phyloP scores from a whole-genome alignment of 2,888 invertebrate species.

The Leucoma salicis region DNA sequence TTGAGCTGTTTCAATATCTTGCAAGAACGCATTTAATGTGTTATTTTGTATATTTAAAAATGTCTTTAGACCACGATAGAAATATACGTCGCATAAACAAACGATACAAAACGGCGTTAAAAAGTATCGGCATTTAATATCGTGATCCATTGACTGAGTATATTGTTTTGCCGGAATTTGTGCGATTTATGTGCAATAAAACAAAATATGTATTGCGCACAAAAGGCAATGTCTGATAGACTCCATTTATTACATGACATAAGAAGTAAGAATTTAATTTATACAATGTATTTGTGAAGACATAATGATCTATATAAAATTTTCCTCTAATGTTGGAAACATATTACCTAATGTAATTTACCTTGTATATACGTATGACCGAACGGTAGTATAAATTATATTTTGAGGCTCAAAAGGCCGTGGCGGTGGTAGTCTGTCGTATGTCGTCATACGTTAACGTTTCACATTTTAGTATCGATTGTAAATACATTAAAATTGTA shows the following conservation, averaged over 20 bases:
- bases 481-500: slow-evolving; percentile 68
- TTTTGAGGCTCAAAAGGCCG: slow-evolving; percentile 65
- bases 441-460: slow-evolving; percentile 70
- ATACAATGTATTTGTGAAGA: slow-evolving; percentile 43
- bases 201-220: slow-evolving; percentile 57
- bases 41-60: slow-evolving; percentile 19
- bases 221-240: slow-evolving; percentile 65
- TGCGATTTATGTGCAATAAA: slow-evolving; percentile 36
- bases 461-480: slow-evolving; percentile 67
- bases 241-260: slow-evolving; percentile 56
- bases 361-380: slow-evolving; percentile 80
- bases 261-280: slow-evolving; percentile 47
- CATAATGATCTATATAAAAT: slow-evolving; percentile 61
- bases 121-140: slow-evolving; percentile 18
- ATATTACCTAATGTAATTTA: slow-evolving; percentile 64
- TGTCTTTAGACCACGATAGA: slow-evolving; percentile 29
- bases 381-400: slow-evolving; percentile 62
- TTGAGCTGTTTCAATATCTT: slow-evolving; percentile 63
- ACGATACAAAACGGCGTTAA: slow-evolving; percentile 9
- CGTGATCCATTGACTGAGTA: slow-evolving; percentile 35
- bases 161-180: slow-evolving; percentile 19
- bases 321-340: slow-evolving; percentile 66
- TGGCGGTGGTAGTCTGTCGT: slow-evolving; percentile 53
- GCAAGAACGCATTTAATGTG: slow-evolving; percentile 21
- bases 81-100: slow-evolving; percentile 12